Evolutionary conservation across 2,797 vertebrate genomes (phyloP).

Genomic region (Ctenosaura bakeri): DNA sequence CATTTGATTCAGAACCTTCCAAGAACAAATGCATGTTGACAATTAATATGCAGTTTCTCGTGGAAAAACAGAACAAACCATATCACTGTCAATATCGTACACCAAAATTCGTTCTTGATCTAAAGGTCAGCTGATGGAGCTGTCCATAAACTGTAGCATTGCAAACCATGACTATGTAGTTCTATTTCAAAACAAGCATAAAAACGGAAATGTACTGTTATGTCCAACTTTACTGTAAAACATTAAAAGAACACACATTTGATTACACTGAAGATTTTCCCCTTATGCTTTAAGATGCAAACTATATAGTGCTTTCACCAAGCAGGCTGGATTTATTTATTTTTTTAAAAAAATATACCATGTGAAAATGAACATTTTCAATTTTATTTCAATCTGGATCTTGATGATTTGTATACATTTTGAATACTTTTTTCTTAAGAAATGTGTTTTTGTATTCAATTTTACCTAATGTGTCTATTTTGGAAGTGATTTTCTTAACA

Average conservation of each 20-base stretch:
- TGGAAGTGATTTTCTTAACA: too few species aligned
- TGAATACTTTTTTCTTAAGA: too few species aligned
- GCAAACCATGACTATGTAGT: conserved; percentile 60
- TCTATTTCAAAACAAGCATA: conserved; percentile 70
- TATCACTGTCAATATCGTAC: conserved; percentile 77
- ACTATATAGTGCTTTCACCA: conserved; percentile 82
- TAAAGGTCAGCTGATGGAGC: conserved; percentile 62
- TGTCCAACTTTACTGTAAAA: conserved; percentile 76
- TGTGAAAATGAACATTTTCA: too few species aligned
- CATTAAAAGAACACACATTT: conserved; percentile 74
- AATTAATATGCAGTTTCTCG: conserved; percentile 83
- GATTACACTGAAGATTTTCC: conserved; percentile 69
- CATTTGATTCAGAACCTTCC: conserved; percentile 82
- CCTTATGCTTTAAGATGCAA: conserved; percentile 80
- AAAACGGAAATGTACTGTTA: conserved; percentile 69
- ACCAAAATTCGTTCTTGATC: conserved; percentile 75
- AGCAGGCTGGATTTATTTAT: too few species aligned
- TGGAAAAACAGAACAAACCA: conserved; percentile 75
- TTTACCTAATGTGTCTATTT: too few species aligned
- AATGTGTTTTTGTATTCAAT: too few species aligned
- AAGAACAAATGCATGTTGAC: conserved; percentile 80
- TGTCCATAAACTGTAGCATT: conserved; percentile 56
- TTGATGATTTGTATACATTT: too few species aligned
- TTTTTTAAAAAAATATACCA: too few species aligned
- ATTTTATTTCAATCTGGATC: too few species aligned